These are phyloP conservation scores for Flexamia atlantica DNA, from an alignment of 2,888 invertebrate genomes.

Conservation along the genomic window DNA sequence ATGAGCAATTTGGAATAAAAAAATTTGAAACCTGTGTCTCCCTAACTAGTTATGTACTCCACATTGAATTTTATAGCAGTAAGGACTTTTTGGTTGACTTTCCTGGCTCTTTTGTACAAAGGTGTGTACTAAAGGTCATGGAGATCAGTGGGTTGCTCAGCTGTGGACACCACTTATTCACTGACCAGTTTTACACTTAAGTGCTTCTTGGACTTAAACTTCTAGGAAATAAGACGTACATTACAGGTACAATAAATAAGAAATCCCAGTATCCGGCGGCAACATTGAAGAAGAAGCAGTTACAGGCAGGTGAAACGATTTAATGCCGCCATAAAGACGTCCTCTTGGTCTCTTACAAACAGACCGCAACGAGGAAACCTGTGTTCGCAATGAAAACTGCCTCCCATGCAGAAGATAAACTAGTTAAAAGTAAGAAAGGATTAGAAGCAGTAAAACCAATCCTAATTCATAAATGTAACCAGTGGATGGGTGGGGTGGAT, in stretches of 20 bases:
- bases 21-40: slow-evolving; percentile 7
- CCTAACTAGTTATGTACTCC: slow-evolving; percentile 6
- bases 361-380: slow-evolving; percentile 34
- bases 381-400: slow-evolving; percentile 20
- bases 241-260: slow-evolving; percentile 26
- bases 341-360: slow-evolving; percentile 7
- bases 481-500: slow-evolving; percentile 45
- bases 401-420: slow-evolving; percentile 35
- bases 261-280: neutral
- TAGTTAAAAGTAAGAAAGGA: slow-evolving; percentile 12
- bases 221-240: neutral
- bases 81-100: slow-evolving; percentile 3
- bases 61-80: slow-evolving; percentile 13
- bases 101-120: neutral
- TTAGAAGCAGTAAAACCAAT: neutral
- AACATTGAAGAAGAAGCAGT: neutral
- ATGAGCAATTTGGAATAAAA: neutral
- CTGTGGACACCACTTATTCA: slow-evolving; percentile 1
- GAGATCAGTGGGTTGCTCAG: neutral
- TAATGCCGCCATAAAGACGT: slow-evolving; percentile 20
- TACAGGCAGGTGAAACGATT: neutral
- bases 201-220: neutral
- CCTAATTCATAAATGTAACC: neutral
- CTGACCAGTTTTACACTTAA: slow-evolving; percentile 36
- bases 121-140: neutral